Base-by-base conservation (phyloP, 1,140 invertebrate genomes). In the Lepidurus packardi region DNA sequence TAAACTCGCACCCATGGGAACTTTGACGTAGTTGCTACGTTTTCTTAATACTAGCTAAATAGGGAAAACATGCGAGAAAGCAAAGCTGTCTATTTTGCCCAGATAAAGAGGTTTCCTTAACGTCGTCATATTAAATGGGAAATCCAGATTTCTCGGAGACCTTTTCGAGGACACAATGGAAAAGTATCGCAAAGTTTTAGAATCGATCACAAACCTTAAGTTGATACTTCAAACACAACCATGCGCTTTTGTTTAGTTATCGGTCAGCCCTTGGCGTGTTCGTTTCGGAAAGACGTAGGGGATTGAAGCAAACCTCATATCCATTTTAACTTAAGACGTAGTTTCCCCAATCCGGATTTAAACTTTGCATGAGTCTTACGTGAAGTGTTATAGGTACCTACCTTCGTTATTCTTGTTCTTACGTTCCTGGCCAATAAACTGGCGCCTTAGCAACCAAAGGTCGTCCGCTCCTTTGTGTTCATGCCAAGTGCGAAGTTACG, bases 221-320 rank as follows among this genome's bases (percentile, higher is more conserved):
- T 65, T 65, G 53, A 65, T 65, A 65, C 21, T 21, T 65, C n/a
- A 65, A 65, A 65, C 53, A 65, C 53, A 65, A 16, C 53, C 53
- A 65, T 65, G 53, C 53, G 53, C 53, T 65, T 65, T 65, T 65
- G 53, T 65, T 65, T 65, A 65, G 53, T 65, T 65, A 65, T 65
- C 53, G 53, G 53, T 65, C 53, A 65, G 53, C 53, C 16, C 53
- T 65, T 65, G 53, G 53, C 21, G 53, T 65, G 53, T 65, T 65
- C 21, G 53, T 65, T 65, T 65, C 16, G 8, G 53, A 11, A 21
- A n/a, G 53, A 65, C 16, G 45, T 16, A 21, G 21, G 16, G 16
- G 21, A n/a, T 65, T 21, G 21, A 9, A 65, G 53, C 16, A 65
- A 13, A 21, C n/a, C 6, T 65, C 21, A 21, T 65, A 4, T 34